Percentiles rank a stretch among this genome's conserved stretches.
Conservation (phyloP, 2,888 invertebrate genomes). For the Nesidiocoris tenuis region DNA sequence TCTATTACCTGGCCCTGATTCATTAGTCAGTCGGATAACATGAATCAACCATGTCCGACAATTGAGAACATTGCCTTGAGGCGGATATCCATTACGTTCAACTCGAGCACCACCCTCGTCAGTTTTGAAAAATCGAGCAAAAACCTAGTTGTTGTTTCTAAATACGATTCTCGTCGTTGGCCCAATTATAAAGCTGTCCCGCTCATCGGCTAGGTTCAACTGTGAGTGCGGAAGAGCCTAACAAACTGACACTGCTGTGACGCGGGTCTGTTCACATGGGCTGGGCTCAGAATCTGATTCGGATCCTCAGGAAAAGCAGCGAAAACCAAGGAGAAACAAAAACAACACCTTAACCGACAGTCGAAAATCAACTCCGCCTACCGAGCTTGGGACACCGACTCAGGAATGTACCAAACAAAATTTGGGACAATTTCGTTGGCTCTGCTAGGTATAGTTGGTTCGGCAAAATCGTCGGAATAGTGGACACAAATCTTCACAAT, state of each 20-base stretch:
- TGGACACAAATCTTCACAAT: too few species aligned
- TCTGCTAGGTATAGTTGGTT: too few species aligned
- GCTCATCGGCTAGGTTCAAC: slow-evolving; percentile 6
- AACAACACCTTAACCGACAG: too few species aligned
- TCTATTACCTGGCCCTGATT: slow-evolving; percentile 3
- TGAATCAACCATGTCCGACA: slow-evolving; percentile 15
- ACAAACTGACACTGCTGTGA: neutral
- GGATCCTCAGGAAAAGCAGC: neutral
- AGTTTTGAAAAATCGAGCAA: neutral
- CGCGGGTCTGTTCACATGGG: too few species aligned
- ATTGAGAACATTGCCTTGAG: slow-evolving; percentile 2
- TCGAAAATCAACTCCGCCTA: too few species aligned
- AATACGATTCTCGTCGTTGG: slow-evolving; percentile 11
- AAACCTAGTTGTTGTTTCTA: neutral
- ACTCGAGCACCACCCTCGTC: neutral
- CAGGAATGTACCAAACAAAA: too few species aligned
- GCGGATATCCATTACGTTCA: neutral
- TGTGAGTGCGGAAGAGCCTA: neutral
- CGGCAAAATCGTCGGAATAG: too few species aligned
- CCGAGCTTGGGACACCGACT: too few species aligned
- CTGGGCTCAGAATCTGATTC: too few species aligned
- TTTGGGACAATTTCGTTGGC: too few species aligned
- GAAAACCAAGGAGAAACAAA: neutral
- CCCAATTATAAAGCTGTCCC: slow-evolving; percentile 38
- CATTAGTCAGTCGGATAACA: slow-evolving; percentile 3